These are phyloP conservation scores for Rhombomys opimus DNA, from an alignment of 2,113 vertebrate species.

Conservation along the genomic window DNA sequence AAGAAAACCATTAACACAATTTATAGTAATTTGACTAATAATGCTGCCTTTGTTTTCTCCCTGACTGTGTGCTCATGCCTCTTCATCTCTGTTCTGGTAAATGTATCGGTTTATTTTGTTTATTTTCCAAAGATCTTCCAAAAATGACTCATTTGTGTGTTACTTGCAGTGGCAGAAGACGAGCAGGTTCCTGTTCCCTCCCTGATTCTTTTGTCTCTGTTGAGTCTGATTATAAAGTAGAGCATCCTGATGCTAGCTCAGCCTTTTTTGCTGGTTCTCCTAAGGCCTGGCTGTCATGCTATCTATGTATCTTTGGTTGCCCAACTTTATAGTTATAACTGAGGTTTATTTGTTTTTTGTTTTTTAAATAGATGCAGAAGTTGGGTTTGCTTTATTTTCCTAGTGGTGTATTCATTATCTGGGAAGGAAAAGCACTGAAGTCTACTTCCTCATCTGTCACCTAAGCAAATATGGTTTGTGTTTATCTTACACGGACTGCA, in stretches of 20 bases:
- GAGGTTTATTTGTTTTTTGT: background rate
- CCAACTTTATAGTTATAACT: background rate
- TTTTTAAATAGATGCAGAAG: background rate
- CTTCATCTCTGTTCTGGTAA: background rate
- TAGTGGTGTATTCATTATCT: slow-evolving; percentile 40
- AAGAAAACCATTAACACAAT: background rate
- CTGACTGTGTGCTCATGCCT: background rate
- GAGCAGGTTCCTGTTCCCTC: background rate
- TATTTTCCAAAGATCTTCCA: slow-evolving; percentile 13
- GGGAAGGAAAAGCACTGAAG: background rate
- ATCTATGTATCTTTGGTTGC: background rate
- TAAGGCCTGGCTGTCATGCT: background rate
- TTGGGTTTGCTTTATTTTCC: slow-evolving; percentile 31
- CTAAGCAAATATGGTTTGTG: background rate
- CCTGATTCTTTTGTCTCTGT: background rate
- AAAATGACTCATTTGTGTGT: background rate
- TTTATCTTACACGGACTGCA: background rate
- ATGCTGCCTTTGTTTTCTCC: background rate
- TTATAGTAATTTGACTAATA: background rate
- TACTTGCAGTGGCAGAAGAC: background rate
- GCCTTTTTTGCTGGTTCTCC: background rate
- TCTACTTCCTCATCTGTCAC: slow-evolving; percentile 11
- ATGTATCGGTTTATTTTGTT: background rate
- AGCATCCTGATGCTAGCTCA: background rate
- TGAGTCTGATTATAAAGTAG: slow-evolving; percentile 16